Base-by-base conservation (phyloP, 2,888 invertebrate species). In the Junonia oenone region DNA sequence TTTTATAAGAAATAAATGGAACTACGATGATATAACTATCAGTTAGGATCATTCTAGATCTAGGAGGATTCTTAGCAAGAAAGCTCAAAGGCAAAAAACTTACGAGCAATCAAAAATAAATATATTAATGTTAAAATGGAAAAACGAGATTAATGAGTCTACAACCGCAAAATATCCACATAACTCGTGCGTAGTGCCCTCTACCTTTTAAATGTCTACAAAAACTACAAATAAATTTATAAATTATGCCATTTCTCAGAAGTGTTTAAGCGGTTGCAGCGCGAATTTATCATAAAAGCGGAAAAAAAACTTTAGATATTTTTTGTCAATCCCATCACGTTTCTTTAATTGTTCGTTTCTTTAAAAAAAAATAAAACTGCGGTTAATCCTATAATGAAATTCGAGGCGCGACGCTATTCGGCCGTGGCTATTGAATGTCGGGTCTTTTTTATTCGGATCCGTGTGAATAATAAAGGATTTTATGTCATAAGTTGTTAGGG, bases 391-490 rank as follows among this genome's bases (percentile, higher is more conserved):
- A 73, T 81, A 78, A 81, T 76, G 77, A 78, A 77, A 82, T 81
- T 81, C 77, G 75, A 76, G 69, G 74, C 78, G 72, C 69, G 77
- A 71, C 71, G 67, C 59, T 59, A 58, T 65, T 56, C 57, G 59
- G 51, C 29, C 33, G 50, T 35, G 59, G 62, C 72, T 69, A 72
- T 74, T 71, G 68, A 69, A 45, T 56, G 55, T 46, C 46, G 63
- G 61, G 58, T 65, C 71, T 75, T 81, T 80, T 78, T 78, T 73
- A 66, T 69, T 61, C 55, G 65, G 66, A 56, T 61, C 55, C 73
- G 76, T 76, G 79, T 81, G 83, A 82, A 84, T 83, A 81, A 81
- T 81, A 86, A 84, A 84, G 80, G 78, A 83, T 76, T 86, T 84
- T 78, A 81, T 84, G 83, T 85, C 87, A 87, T 82, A 81, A 82